Base-by-base conservation (phyloP, 2,113 vertebrate species). In the Planiliza haematocheilus region DNA sequence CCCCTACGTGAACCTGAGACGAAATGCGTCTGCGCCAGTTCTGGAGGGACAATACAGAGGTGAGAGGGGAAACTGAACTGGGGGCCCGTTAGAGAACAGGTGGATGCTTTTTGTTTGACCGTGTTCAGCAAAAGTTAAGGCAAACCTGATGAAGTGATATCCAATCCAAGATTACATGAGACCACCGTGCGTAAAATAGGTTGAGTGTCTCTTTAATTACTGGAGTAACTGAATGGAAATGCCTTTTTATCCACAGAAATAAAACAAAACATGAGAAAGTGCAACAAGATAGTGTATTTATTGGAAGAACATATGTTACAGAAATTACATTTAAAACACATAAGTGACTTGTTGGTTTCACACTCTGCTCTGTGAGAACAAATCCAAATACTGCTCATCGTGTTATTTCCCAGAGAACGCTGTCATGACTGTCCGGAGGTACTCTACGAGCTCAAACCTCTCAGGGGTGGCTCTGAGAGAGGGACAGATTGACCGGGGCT, bases 341-440 rank as follows among this genome's bases (percentile, higher is more conserved):
- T 30, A 2, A 30, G 24, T 30, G 2, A 30, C 24, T n/a, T 7
- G 16, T 2, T n/a, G 7, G 7, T 45, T 45, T 45, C 24, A 30
- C 5, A 30, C n/a, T n/a, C n/a, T n/a, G n/a, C n/a, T n/a, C n/a
- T n/a, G n/a, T n/a, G n/a, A n/a, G n/a, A n/a, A n/a, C 3, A 16
- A 20, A 20, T 34, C 3, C 10, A 7, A 5, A 39, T 1, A 10
- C 11, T 13, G 30, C n/a, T 7, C 30, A 30, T 48, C 1, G 12
- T 21, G 3, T 9, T 9, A 10, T 86, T 62, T 74, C 69, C 8
- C 86, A 99, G 97, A 93, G 10, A 89, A 94, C 38, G 57, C 88
- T 34, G 95, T 96, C 88, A 99, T 99, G 97, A 99, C 96, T 0
- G 96, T 99, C 20, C 91, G 97, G 38, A 94, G 96, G 48, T 99